A percentile compares a stretch with the other conserved stretches of the same genome.
Evolutionary conservation across 2,113 vertebrate genomes (phyloP).

Genomic region (Tragelaphus imberbis): DNA sequence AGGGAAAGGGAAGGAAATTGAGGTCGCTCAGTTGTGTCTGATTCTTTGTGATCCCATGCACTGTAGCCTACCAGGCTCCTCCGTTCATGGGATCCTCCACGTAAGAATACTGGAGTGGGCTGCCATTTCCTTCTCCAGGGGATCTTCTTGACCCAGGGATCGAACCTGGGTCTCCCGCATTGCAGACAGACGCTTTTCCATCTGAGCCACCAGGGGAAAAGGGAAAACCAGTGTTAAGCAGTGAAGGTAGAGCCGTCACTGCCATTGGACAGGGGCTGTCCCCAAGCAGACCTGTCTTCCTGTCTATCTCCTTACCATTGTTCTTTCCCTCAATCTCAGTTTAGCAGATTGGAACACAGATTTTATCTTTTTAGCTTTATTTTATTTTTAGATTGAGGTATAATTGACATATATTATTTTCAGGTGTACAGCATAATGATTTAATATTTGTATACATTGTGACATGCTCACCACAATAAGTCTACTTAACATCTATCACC

Average conservation of each 20-base stretch:
- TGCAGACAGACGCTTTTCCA: background rate
- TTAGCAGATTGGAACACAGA: background rate
- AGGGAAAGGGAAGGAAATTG: background rate
- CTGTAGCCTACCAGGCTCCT: too few species aligned
- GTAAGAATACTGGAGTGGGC: background rate
- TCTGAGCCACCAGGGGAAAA: background rate
- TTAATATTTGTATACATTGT: background rate
- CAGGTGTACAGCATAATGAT: background rate
- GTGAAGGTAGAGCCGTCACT: background rate
- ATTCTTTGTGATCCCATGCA: background rate
- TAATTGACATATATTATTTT: background rate
- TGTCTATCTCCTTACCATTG: background rate
- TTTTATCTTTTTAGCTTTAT: background rate
- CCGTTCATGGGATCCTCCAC: too few species aligned
- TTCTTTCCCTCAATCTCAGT: background rate
- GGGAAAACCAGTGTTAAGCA: background rate
- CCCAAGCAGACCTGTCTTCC: background rate
- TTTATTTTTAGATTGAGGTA: background rate
- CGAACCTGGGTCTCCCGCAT: background rate
- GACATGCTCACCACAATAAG: background rate
- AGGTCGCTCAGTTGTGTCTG: fast-evolving
- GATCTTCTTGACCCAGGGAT: background rate
- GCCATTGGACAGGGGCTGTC: background rate
- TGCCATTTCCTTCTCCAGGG: background rate
- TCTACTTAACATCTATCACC: background rate